Conservation (phyloP, 2,113 vertebrate genomes). For the Rhadina sibilatrix region DNA sequence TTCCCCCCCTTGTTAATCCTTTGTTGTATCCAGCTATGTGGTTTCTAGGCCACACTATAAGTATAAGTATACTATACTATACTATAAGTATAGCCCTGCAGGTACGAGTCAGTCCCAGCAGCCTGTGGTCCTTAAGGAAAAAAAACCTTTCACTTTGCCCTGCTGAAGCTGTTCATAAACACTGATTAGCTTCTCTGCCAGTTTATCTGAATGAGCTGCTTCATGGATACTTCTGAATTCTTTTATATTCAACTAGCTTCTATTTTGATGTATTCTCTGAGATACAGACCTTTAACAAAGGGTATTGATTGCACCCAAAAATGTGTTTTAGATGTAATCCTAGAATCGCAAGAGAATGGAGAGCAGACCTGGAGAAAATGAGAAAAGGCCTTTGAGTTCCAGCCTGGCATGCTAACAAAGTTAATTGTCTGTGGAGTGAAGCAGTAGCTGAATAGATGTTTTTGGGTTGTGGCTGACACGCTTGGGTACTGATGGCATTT, state of each 20-base stretch:
- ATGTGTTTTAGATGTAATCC: neutral
- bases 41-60: neutral
- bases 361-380: neutral
- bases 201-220: neutral
- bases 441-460: conserved; percentile 23
- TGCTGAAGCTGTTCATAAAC: neutral
- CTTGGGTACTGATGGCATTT: conserved; percentile 9
- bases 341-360: neutral
- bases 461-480: neutral
- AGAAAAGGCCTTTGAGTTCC: neutral
- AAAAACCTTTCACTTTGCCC: neutral
- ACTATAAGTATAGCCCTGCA: neutral
- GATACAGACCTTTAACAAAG: neutral
- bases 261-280: neutral
- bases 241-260: neutral
- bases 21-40: neutral
- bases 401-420: neutral
- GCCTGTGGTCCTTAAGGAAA: neutral
- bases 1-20: neutral
- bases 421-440: conserved; percentile 4
- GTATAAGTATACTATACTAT: no score
- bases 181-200: neutral
- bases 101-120: neutral
- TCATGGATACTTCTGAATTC: neutral
- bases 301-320: neutral